Evolutionary conservation across 2,888 invertebrate species (phyloP), one percentile per base, ranked within the genome.

Genomic region (Agrenia bidenticulata): DNA sequence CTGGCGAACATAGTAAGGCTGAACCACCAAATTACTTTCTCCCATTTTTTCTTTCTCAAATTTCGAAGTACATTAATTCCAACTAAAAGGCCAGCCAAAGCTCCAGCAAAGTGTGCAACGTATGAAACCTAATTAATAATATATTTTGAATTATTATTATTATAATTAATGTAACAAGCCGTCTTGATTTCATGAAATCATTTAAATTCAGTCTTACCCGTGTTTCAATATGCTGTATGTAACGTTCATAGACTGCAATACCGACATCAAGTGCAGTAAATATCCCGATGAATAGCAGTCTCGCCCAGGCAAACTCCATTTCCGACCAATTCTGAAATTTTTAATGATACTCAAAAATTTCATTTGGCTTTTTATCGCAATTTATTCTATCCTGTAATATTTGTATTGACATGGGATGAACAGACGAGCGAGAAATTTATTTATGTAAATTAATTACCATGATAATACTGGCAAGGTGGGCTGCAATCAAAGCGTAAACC

Each of bases 71-170:
- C 71, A 39, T 57, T 57, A 64, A 93, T 88, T 17, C 92, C 93
- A 39, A 93, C 88, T 21, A 93, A 82, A 66, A 86, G 80, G 76
- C 96, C 97, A 61, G 94, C 93, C 1, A 94, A 74, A 45, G 93
- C 92, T 1, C 98, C 96, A 0, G 90, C 93, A 53, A 96, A 82
- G 81, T 98, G 98, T 11, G 97, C 96, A 1, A 92, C 89, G 79
- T 97, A 96, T 13, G 96, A 95, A 61, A 95, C 88, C 80, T 92
- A 73, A 9, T 76, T 39, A 11, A 39, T 11, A 15, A 39, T 11
- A 39, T 39, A 39, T 11, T 39, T 39, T 39, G 15, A 7, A 39
- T 15, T 11, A 39, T 11, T 39, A 39, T 15, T 39, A 11, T 39
- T 39, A 39, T 39, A 15, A 39, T 39, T 39, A 7, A 39, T n/a